phyloP scores from a whole-genome alignment of 2,113 vertebrate genomes.

The Ctenodactylus gundi region DNA sequence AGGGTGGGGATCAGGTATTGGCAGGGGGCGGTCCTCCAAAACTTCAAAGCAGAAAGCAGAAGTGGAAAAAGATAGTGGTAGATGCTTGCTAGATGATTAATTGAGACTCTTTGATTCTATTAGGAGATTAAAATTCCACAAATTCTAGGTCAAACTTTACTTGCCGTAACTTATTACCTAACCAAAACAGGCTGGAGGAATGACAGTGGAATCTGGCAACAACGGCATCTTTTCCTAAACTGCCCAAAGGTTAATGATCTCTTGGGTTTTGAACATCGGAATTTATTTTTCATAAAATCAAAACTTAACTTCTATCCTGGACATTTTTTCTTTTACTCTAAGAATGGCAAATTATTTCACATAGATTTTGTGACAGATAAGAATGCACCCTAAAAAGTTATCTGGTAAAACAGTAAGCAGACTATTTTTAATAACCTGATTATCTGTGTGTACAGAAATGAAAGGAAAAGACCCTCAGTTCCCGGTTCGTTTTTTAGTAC shows the following conservation, averaged over 20 bases:
- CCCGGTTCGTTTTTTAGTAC: conserved; percentile 45
- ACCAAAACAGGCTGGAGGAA: not conserved
- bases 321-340: conserved; percentile 46
- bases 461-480: not conserved
- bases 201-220: not conserved
- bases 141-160: conserved; percentile 42
- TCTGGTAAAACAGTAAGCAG: conserved; percentile 26
- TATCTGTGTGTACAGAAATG: conserved; percentile 23
- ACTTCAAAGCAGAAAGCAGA: not conserved
- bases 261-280: not conserved
- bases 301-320: conserved; percentile 44
- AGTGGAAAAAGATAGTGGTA: conserved; percentile 21
- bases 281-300: conserved; percentile 64
- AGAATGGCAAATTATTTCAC: conserved; percentile 50
- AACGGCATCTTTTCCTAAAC: conserved; percentile 1
- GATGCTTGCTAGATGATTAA: conserved; percentile 47
- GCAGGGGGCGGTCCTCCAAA: too few species aligned
- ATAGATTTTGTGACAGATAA: conserved; percentile 56
- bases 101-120: conserved; percentile 31
- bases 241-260: not conserved
- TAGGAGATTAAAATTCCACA: conserved; percentile 63
- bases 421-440: conserved; percentile 61
- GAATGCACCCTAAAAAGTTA: conserved; percentile 33
- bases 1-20: too few species aligned
- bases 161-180: conserved; percentile 34